Percentiles rank a stretch among this genome's conserved stretches.
Conservation (phyloP, 2,113 vertebrate species). For the Romanogobio albipinnatus region DNA sequence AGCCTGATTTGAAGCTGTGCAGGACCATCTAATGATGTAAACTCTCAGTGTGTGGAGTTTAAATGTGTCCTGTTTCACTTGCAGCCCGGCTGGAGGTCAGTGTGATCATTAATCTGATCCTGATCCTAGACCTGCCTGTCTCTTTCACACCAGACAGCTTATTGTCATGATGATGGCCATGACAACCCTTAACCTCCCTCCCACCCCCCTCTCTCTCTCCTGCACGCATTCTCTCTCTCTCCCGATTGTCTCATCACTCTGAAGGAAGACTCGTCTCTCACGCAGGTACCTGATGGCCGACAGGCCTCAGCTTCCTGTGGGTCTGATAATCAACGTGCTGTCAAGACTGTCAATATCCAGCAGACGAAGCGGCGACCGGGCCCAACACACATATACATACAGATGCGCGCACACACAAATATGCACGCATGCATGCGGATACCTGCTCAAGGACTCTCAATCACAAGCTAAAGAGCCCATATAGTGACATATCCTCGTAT, state of each 20-base stretch:
- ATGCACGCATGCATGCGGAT: slow-evolving; percentile 22
- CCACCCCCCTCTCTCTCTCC: slow-evolving; percentile 52
- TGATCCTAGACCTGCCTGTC: slow-evolving; percentile 74
- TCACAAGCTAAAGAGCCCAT: slow-evolving; percentile 26
- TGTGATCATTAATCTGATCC: slow-evolving; percentile 70
- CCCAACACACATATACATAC: slow-evolving; percentile 57
- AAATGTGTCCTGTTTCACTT: slow-evolving; percentile 49
- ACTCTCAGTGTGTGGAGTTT: slow-evolving; percentile 53
- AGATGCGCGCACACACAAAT: slow-evolving; percentile 41
- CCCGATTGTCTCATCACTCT: slow-evolving; percentile 88
- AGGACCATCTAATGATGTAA: slow-evolving; percentile 53
- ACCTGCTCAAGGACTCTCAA: slow-evolving; percentile 32
- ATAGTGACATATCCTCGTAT: slow-evolving; percentile 39
- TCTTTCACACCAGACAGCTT: slow-evolving; percentile 71
- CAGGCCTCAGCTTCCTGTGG: slow-evolving; percentile 89
- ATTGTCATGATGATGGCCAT: slow-evolving; percentile 81
- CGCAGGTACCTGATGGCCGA: slow-evolving; percentile 89
- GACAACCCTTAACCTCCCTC: slow-evolving; percentile 70
- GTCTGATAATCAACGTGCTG: slow-evolving; percentile 98
- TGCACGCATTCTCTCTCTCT: slow-evolving; percentile 46
- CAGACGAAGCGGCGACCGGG: slow-evolving; percentile 73
- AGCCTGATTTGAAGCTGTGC: slow-evolving; percentile 43
- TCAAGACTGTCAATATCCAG: slow-evolving; percentile 94
- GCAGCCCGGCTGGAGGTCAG: slow-evolving; percentile 57
- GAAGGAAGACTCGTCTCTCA: slow-evolving; percentile 62